Percentiles rank a stretch among this genome's conserved stretches.
These are phyloP conservation scores for Allolobophora icterica DNA, from an alignment of 2,888 invertebrate species.

Conservation along the genomic window DNA sequence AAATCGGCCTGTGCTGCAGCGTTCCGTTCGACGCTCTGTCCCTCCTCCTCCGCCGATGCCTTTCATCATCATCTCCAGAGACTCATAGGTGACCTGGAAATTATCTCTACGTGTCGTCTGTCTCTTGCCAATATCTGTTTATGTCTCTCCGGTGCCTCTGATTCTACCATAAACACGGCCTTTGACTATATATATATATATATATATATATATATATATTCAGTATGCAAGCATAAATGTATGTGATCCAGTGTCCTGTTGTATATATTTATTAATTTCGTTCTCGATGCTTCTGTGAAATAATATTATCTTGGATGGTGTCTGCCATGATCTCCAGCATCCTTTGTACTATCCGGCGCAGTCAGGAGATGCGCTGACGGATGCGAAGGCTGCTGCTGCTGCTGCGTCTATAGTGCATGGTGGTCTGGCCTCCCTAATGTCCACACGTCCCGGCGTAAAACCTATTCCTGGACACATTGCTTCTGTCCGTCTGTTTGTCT, in stretches of 20 bases:
- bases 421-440: not conserved
- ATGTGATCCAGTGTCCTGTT: not conserved
- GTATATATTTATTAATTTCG: not conserved
- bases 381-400: not conserved
- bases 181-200: too few relatives aligned
- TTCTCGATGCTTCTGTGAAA: not conserved
- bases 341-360: not conserved
- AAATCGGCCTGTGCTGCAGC: not conserved
- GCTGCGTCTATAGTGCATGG: not conserved
- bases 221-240: not conserved
- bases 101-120: slow-evolving; percentile 1
- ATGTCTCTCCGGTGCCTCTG: not conserved
- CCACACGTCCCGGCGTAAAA: not conserved
- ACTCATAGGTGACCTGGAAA: not conserved
- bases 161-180: not conserved
- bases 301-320: not conserved
- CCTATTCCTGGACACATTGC: not conserved
- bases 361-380: not conserved
- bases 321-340: not conserved
- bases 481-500: too few relatives aligned
- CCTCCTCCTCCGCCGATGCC: not conserved
- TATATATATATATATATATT: not conserved
- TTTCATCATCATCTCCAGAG: not conserved
- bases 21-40: not conserved
- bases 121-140: not conserved